phyloP scores from a whole-genome alignment of 2,888 invertebrate genomes.

The Pollenia labialis region DNA sequence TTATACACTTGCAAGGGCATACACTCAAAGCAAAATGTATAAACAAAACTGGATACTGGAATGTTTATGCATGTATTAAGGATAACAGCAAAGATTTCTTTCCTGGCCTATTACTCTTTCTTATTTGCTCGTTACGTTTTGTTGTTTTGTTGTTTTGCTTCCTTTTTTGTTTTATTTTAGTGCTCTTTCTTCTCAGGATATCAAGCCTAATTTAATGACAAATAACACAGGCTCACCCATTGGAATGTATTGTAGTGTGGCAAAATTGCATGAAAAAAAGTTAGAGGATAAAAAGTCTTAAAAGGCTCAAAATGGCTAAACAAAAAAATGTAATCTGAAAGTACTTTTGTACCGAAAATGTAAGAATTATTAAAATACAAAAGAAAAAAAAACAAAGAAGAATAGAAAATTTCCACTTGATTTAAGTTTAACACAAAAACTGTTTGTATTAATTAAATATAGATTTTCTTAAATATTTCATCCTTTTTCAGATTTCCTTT shows the following conservation, averaged over 20 bases:
- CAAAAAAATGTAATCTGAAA: neutral
- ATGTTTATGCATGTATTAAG: slow-evolving; percentile 14
- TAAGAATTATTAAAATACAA: neutral
- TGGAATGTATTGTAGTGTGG: slow-evolving; percentile 5
- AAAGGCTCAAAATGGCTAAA: neutral
- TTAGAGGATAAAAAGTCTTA: slow-evolving; percentile 6
- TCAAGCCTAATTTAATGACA: slow-evolving; percentile 59
- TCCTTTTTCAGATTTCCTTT: too few species aligned
- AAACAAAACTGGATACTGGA: neutral
- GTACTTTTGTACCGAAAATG: neutral
- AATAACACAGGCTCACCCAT: slow-evolving; percentile 13
- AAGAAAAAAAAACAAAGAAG: neutral
- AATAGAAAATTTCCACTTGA: too few species aligned
- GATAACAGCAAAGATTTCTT: slow-evolving; percentile 12
- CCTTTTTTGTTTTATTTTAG: too few species aligned
- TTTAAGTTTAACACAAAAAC: too few species aligned
- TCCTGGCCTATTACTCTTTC: neutral
- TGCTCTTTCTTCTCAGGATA: slow-evolving; percentile 35
- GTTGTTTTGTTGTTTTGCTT: slow-evolving; percentile 1
- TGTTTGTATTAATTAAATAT: too few species aligned
- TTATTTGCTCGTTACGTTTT: neutral
- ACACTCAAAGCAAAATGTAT: neutral
- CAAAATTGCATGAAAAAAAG: neutral
- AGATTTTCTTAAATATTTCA: too few species aligned
- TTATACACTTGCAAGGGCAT: neutral